Conservation (phyloP, 2,888 invertebrate species). For the Stenolophus ochropezus region DNA sequence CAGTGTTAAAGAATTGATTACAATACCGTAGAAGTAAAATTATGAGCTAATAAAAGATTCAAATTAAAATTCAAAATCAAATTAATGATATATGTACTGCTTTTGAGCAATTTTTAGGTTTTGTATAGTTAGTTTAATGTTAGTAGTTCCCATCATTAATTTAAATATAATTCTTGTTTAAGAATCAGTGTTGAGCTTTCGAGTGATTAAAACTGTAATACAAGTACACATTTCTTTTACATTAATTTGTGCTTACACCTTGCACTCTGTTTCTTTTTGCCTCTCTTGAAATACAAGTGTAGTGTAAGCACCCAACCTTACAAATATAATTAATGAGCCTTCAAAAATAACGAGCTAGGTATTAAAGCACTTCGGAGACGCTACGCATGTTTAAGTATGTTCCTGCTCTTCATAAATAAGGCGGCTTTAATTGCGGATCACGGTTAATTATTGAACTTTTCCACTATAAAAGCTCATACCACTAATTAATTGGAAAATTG, state of each 20-base stretch:
- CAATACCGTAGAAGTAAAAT: too few species aligned
- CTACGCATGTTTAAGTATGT: slow-evolving; percentile 1
- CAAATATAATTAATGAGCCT: slow-evolving; percentile 48
- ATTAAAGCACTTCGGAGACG: slow-evolving; percentile 7
- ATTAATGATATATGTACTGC: too few species aligned
- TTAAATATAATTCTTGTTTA: not conserved
- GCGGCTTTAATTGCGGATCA: not conserved
- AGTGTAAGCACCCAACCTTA: slow-evolving; percentile 24
- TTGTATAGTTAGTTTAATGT: too few species aligned
- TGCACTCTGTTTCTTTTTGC: not conserved
- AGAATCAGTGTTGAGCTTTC: not conserved
- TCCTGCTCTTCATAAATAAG: not conserved
- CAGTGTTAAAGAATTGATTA: too few species aligned
- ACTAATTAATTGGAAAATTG: not conserved
- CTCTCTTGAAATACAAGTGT: slow-evolving; percentile 38
- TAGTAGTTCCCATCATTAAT: not conserved
- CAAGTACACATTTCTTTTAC: not conserved
- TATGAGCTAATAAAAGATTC: too few species aligned
- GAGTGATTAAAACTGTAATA: slow-evolving; percentile 3
- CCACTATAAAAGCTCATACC: not conserved
- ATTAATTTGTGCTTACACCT: not conserved
- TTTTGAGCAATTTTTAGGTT: too few species aligned
- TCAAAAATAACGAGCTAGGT: slow-evolving; percentile 36
- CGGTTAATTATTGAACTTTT: slow-evolving; percentile 15
- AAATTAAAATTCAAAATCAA: too few species aligned